Percentiles rank a stretch among this genome's conserved stretches.
phyloP scores from a whole-genome alignment of 2,888 invertebrate genomes.

The Toxonevra muliebris region DNA sequence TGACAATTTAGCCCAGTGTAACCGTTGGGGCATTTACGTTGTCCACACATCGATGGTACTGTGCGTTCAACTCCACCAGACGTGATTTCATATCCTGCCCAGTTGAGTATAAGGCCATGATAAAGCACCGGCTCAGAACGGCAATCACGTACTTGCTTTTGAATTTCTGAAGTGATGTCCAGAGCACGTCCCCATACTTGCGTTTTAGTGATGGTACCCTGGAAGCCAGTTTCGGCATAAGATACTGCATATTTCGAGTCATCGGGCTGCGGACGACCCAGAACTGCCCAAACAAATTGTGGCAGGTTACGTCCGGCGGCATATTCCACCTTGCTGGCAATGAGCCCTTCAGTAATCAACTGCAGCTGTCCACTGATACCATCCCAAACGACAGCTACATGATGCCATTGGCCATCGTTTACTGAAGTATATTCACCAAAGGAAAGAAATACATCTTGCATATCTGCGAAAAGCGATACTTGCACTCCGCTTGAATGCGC shows the following conservation, averaged over 20 bases:
- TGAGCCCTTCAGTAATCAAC: constrained; percentile 93
- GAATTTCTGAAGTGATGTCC: constrained; percentile 90
- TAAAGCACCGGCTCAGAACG: constrained; percentile 91
- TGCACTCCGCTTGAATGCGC: constrained; percentile 94
- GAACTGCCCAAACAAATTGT: constrained; percentile 88
- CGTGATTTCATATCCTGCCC: constrained; percentile 93
- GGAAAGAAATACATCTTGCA: constrained; percentile 88
- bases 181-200: constrained; percentile 94
- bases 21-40: constrained; percentile 86
- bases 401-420: constrained; percentile 97
- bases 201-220: constrained; percentile 92
- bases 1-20: constrained; percentile 87
- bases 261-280: constrained; percentile 88
- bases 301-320: constrained; percentile 87
- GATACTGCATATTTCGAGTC: constrained; percentile 68
- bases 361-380: constrained; percentile 88
- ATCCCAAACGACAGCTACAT: constrained; percentile 94
- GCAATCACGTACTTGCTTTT: constrained; percentile 92
- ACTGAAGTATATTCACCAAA: constrained; percentile 92
- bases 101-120: constrained; percentile 84
- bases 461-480: constrained; percentile 86
- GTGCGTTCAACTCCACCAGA: constrained; percentile 89
- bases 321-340: constrained; percentile 90
- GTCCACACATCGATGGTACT: constrained; percentile 92
- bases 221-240: constrained; percentile 91